Evolutionary conservation across 1,140 invertebrate genomes (phyloP), one percentile per base, ranked within the genome.

Genomic region (Drosophila tsacasi): DNA sequence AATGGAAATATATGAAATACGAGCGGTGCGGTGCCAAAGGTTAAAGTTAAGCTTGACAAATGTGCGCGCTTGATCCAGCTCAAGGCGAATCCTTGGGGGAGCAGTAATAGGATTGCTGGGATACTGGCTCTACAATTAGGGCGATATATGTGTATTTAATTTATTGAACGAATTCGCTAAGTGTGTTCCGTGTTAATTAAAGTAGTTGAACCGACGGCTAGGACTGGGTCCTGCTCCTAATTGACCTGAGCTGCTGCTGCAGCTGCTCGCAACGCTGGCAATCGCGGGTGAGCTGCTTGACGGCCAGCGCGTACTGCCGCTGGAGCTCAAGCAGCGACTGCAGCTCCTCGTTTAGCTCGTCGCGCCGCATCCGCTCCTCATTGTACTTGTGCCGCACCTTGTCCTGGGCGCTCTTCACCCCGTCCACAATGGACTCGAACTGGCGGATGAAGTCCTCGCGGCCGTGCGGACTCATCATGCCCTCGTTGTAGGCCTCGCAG

Each of bases 391-490:
- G 93, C 49, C 95, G 94, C 4, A 97, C 96, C 94, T 97, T 98
- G 12, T 94, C 93, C 81, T 97, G 96, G 64, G 97, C 98, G 81
- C 96, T 95, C 84, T 96, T 96, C 4, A 99, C 96, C 62, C 96
- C 96, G 50, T 97, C 96, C 3, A 98, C 96, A 91, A 98, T 98
- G 17, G 95, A 94, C 85, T 98, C 97, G 83, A 98, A 96, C 92
- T 99, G 97, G 62, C 96, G 95, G 73, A 98, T 94, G 92, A 98
- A 98, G 91, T 98, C 96, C 87, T 98, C 97, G 86, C 96, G 96
- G 13, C 95, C 95, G 66, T 94, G 94, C 9, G 93, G 81, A 23
- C 95, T 96, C 40, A 94, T 93, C 95, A 97, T 96, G 35, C 96
- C 96, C 93, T 97, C 95, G 75, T 96, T 95, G 94, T 98, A 99